Conservation (phyloP, 2,797 vertebrate species). For the Hippopotamyrus pictus region DNA sequence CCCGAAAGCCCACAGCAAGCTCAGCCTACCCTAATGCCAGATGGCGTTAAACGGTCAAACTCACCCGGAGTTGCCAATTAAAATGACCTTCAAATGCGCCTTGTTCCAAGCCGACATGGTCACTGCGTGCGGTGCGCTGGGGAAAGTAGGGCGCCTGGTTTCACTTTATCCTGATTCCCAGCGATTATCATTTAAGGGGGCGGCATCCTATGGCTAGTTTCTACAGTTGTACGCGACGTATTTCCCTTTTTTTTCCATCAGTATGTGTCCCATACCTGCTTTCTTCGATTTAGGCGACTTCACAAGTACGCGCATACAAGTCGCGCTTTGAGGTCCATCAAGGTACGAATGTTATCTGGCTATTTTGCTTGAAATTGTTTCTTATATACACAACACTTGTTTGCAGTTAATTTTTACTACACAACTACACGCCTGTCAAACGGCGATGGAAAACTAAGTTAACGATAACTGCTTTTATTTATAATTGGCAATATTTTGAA, state of each 20-base stretch:
- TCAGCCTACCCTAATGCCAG: neutral
- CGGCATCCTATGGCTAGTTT: neutral
- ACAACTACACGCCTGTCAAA: neutral
- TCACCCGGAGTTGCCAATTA: constrained; percentile 60
- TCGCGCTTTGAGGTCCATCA: neutral
- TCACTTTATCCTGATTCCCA: neutral
- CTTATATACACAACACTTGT: neutral
- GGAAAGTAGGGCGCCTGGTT: neutral
- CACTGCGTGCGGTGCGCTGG: neutral
- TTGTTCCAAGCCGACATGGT: constrained; percentile 36
- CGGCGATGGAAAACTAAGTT: neutral
- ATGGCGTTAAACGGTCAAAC: neutral
- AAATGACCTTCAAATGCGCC: constrained; percentile 48
- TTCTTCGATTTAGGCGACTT: neutral
- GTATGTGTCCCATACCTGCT: neutral
- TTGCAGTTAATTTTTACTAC: neutral
- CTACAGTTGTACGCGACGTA: neutral
- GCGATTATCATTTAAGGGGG: neutral
- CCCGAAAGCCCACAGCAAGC: neutral
- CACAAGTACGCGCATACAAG: neutral
- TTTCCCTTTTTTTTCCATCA: neutral
- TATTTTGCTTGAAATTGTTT: neutral
- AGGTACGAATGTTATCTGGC: neutral
- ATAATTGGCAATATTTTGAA: neutral
- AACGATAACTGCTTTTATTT: neutral